Evolutionary conservation across 2,113 vertebrate species (phyloP), one percentile per base, ranked within the genome.

Genomic region (Physeter macrocephalus): DNA sequence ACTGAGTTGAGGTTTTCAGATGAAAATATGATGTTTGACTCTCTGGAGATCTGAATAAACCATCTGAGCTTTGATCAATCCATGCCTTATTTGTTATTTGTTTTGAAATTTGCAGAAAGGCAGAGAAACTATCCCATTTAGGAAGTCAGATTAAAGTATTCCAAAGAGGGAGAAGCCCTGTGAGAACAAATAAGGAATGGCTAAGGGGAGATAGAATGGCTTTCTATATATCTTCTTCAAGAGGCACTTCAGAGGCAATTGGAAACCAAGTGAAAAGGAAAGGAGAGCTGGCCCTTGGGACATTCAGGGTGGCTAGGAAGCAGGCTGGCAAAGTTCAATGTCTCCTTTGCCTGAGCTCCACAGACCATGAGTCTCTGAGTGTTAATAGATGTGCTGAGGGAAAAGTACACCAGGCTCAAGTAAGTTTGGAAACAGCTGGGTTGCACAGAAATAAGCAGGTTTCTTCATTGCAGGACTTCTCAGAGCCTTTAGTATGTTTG

Each of bases 21-120:
- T 81, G 78, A 69, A 97, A 96, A 94, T 87, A 90, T 31, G 25
- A 77, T 82, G 34, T 71, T 92, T 96, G 57, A 34, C 20, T 77
- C 93, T 93, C 75, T 92, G 86, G 54, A 31, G 43, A 95, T 89
- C 27, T 91, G 82, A 95, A 96, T 84, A 94, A 96, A 87, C 25
- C 52, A 77, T 39, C 41, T 57, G 67, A 71, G 41, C 67, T 93
- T 62, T 88, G 83, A 87, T 90, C 91, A 97, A 77, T 80, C 57
- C 80, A 34, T 52, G 34, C 25, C 57, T 93, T 94, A 61, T 92
- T 94, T 90, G 54, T 80, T 86, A 54, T 88, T 83, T 92, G 62
- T 93, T 95, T 96, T 20, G 71, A 96, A 94, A 84, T 90, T 90
- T 89, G 43, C 43, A 89, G 52, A 82, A 95, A 15, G 11, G 21